Evolutionary conservation across 2,113 vertebrate genomes (phyloP), one percentile per base, ranked within the genome.

Genomic region (Patagioenas fasciata): DNA sequence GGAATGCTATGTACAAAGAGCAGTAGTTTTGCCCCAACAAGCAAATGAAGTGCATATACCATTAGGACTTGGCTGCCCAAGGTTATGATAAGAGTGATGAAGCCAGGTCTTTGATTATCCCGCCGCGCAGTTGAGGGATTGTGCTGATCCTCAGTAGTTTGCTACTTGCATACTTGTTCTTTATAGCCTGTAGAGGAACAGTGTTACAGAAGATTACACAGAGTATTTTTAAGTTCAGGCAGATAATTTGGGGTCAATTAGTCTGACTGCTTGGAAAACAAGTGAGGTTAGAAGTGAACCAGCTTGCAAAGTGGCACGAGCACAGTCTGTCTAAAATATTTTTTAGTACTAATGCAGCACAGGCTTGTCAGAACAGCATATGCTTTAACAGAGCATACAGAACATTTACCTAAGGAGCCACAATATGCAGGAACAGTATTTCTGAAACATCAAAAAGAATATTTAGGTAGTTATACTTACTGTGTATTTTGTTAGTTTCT

Each of bases 101-200:
- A 48, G 99, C 99, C 47, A 99, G 95, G 31, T 98, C 98, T 84
- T 80, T 97, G 84, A 99, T 10, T 12, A 96, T 3, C 2, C 95
- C 20, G 0, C 98, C 94, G 74, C 95, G 98, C 36, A 99, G 98
- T 78, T 99, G 98, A 64, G 99, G 98, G 11, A 99, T 85, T 6
- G 98, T 98, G 97, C 99, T 99, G 96, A 99, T 98, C 88, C 93
- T 98, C 98, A 99, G 96, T 48, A 99, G 97, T 64, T 97, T 98
- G 95, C 97, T 97, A 96, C 98, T 99, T 4, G 98, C 98, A 47
- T 99, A 99, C 75, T 99, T 99, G 71, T 98, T 99, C 97, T 96
- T 99, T 72, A 99, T 66, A 14, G 99, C 98, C 99, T 99, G 97
- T 11, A 90, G 36, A 80, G 34, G 24, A 81, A 64, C 11, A 75